Base-by-base conservation (phyloP, 2,888 invertebrate species). In the Cremastinae sp. region DNA sequence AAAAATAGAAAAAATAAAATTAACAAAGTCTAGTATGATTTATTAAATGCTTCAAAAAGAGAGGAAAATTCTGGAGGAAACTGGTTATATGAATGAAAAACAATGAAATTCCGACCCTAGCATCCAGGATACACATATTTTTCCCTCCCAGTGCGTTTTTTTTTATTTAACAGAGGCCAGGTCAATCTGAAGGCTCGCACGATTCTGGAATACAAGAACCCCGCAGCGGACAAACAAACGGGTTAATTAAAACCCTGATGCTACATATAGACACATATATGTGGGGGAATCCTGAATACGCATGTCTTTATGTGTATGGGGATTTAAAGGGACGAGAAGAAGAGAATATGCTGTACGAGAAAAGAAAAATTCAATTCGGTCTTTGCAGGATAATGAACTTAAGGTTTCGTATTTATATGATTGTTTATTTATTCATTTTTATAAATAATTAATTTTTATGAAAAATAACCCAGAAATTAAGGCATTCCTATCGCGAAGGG, bases 191-290 rank as follows among this genome's bases (percentile, higher is more conserved):
- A 18, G 59, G 58, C 62, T 70, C 56, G 51, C 68, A 72, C 62
- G 70, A 71, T 71, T 79, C 71, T 64, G 71, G 68, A 75, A 77
- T 78, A 74, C 75, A 20, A 14, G 58, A 69, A 45, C 69, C 58
- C 73, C 45, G 75, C 53, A 75, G 72, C 78, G 74, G 68, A 81
- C 81, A 80, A 81, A 83, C 82, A 83, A 82, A 82, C 81, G 82
- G 80, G 82, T 82, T 82, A 83, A 83, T 83, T 82, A 83, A 81
- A 83, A 80, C 71, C 81, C 71, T 39, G 58, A 22, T 45, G 35
- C 14, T 55, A 58, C 41, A 58, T 9, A 14, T 16, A 65, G 12
- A n/a, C 5, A 10, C n/a, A 16, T 14, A 12, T 9, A 9, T 22
- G 1, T 18, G 35, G 2, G 14, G n/a, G 9, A 8, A 16, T 45